phyloP scores from a whole-genome alignment of 2,113 vertebrate genomes.

The Heloderma charlesbogerti region DNA sequence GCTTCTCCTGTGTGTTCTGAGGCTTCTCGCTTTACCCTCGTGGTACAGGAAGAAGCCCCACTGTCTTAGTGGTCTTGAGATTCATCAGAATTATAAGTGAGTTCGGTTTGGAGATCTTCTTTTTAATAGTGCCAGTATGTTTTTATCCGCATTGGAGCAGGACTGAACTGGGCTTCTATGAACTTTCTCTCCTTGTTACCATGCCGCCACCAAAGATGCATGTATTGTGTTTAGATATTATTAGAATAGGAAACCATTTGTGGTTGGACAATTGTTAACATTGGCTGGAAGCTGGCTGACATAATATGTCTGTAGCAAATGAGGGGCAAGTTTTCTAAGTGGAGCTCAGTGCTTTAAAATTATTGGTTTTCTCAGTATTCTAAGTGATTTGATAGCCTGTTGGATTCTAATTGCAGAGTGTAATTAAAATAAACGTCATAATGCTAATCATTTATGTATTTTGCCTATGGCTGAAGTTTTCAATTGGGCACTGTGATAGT shows the following conservation, averaged over 20 bases:
- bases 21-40: neutral
- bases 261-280: neutral
- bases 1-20: neutral
- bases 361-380: constrained; percentile 46
- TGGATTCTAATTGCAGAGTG: constrained; percentile 66
- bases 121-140: constrained; percentile 19
- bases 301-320: neutral
- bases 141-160: neutral
- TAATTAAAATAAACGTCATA: constrained; percentile 76
- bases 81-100: constrained; percentile 14
- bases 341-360: constrained; percentile 24
- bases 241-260: constrained; percentile 4
- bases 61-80: neutral
- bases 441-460: constrained; percentile 70
- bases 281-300: neutral
- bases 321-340: constrained; percentile 42
- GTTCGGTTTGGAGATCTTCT: constrained; percentile 42
- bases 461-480: constrained; percentile 72
- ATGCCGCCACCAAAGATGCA: neutral
- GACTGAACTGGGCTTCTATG: neutral
- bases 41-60: neutral
- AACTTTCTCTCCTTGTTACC: neutral
- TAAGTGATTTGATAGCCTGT: constrained; percentile 56
- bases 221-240: neutral
- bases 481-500: constrained; percentile 70